Base-by-base conservation (phyloP, 2,888 invertebrate genomes). In the Norana najaformis region DNA sequence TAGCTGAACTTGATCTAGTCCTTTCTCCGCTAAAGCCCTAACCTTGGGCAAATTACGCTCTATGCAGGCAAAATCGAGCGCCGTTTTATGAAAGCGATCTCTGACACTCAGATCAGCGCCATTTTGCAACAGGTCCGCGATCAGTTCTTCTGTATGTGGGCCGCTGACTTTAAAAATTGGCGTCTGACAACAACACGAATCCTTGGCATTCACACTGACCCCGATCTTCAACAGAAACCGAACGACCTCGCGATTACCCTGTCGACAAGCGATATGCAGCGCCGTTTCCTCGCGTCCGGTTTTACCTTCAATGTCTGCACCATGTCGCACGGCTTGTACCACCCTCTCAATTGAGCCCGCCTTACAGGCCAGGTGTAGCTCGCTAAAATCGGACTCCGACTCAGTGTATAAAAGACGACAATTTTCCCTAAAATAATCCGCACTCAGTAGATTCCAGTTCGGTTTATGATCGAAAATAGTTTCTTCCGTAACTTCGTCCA, bases 331-430 rank as follows among this genome's bases (percentile, higher is more conserved):
- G 36, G 85, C 85, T 35, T 85, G 36, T 18, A 85, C 85, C 16
- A 85, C 85, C 37, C 85, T 85, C 85, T 85, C 85, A 4, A 85
- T 35, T 3, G 85, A 85, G 0, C 85, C 85, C 16, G 18, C 35
- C 85, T 6, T 85, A 23, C 85, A 85, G 85, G 85, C 85, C 36
- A 37, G 20, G 85, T 85, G 85, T 3, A 85, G 85, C 37, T 85
- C 85, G 36, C 85, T 37, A 23, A 36, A 37, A 36, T 37, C 85
- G 85, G 4, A 5, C 20, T 85, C 85, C 36, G 85, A n/a, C 85
- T 85, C 36, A 35, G 23, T 16, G 85, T 69, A 69, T 11, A n/a
- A 69, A n/a, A 69, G 8, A 69, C 8, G 69, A 69, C 4, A 69
- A 69, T 8, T 69, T n/a, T 69, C 69, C 13, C 69, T 69, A 16